A percentile compares a stretch with the other conserved stretches of the same genome.
Evolutionary conservation across 2,797 vertebrate species (phyloP).

Genomic region (Carapus acus): DNA sequence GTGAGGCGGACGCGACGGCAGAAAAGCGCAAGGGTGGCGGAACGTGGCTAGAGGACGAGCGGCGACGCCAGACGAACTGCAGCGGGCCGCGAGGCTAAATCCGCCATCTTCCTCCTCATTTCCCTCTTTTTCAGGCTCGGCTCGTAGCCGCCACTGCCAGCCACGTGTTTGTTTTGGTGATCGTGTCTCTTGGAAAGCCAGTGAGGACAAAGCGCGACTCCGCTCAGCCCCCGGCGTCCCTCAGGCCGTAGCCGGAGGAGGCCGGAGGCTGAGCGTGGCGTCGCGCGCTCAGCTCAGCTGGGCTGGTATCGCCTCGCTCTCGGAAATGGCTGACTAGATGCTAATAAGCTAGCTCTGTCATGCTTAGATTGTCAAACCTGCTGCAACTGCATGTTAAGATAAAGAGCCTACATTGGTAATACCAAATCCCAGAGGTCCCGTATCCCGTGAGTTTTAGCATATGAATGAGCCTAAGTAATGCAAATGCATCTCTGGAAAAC

Average conservation of each 20-base stretch:
- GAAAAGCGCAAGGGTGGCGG: conserved; percentile 48
- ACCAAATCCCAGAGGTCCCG: conserved; percentile 71
- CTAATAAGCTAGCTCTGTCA: conserved; percentile 79
- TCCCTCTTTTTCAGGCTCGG: conserved; percentile 34
- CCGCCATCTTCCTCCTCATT: conserved; percentile 29
- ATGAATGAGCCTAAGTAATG: conserved; percentile 73
- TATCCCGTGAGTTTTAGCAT: conserved; percentile 72
- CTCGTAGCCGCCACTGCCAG: conserved; percentile 54
- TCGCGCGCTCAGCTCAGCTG: conserved; percentile 55
- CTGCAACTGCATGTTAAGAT: conserved; percentile 74
- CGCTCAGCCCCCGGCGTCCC: conserved; percentile 67
- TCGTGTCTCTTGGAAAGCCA: too few species aligned
- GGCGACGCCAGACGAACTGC: too few species aligned
- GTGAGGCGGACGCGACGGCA: conserved; percentile 30
- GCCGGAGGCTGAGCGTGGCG: conserved; percentile 68
- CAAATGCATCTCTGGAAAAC: conserved; percentile 68
- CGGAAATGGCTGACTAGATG: conserved; percentile 74
- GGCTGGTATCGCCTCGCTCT: conserved; percentile 62
- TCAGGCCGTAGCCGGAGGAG: conserved; percentile 76
- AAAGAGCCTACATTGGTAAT: conserved; percentile 74
- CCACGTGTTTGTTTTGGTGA: conserved; percentile 61
- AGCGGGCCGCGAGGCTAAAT: conserved; percentile 49
- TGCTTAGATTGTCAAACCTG: conserved; percentile 75
- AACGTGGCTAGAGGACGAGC: conserved; percentile 27
- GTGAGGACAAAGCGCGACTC: conserved; percentile 65